A percentile compares a stretch with the other conserved stretches of the same genome.
phyloP scores from a whole-genome alignment of 2,113 vertebrate genomes.

The Calypte anna region DNA sequence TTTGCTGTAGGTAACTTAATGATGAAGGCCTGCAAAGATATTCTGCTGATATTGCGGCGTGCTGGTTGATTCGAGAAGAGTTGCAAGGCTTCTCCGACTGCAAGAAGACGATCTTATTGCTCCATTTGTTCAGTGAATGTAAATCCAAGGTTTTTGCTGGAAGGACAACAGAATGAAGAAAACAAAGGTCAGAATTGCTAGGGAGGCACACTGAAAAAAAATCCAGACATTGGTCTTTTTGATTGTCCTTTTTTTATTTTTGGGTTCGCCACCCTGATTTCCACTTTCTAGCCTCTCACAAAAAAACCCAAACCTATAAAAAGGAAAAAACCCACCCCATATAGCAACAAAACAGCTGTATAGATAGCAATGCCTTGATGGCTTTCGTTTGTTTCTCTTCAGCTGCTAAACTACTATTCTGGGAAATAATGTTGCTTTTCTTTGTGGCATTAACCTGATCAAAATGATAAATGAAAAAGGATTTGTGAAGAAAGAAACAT shows the following conservation, averaged over 20 bases:
- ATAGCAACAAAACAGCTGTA: not conserved
- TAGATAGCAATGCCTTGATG: not conserved
- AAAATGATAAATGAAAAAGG: not conserved
- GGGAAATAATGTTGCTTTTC: not conserved
- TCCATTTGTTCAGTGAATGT: not conserved
- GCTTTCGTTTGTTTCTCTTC: constrained; percentile 1
- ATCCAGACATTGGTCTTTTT: not conserved
- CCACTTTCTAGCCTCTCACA: not conserved
- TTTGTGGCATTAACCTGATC: not conserved
- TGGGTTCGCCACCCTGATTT: not conserved
- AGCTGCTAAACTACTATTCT: not conserved
- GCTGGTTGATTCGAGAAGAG: not conserved
- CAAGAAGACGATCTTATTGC: not conserved
- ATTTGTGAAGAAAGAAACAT: not conserved
- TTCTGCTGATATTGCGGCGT: fast-evolving
- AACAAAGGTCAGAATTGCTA: not conserved
- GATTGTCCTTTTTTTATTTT: not conserved
- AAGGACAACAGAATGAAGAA: not conserved
- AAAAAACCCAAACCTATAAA: not conserved
- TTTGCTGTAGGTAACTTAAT: fast-evolving
- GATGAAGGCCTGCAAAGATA: not conserved
- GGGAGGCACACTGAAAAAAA: not conserved
- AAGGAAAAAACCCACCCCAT: not conserved
- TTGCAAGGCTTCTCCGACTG: not conserved
- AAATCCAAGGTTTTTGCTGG: not conserved